A percentile compares a stretch with the other conserved stretches of the same genome.
Evolutionary conservation across 2,113 vertebrate species (phyloP).

Genomic region (Nesogale talazaci): DNA sequence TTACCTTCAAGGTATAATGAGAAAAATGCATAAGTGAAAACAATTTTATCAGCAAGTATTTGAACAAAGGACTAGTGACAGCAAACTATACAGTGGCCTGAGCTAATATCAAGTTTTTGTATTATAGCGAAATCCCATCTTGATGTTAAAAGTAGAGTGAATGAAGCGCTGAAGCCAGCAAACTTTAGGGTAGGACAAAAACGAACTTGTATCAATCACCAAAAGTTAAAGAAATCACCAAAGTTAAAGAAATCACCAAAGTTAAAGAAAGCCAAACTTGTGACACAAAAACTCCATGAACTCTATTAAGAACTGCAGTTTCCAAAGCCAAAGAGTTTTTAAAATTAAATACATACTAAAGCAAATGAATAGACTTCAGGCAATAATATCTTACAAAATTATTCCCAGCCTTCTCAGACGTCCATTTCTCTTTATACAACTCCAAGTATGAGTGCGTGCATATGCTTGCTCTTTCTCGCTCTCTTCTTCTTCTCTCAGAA

Average conservation of each 20-base stretch:
- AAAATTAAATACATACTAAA: conserved; percentile 11
- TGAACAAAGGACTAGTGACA: not conserved
- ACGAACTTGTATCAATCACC: not conserved
- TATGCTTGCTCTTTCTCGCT: too few relatives aligned
- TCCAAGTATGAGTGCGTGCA: too few relatives aligned
- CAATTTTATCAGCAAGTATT: not conserved
- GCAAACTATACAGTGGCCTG: not conserved
- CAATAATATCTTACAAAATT: conserved; percentile 52
- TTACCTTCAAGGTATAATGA: conserved; percentile 14
- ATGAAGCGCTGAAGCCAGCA: not conserved
- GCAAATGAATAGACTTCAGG: conserved; percentile 28
- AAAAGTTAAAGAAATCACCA: conserved; percentile 41
- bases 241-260: conserved; percentile 26
- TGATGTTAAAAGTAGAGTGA: not conserved
- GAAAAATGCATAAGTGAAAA: conserved; percentile 8
- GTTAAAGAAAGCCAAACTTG: not conserved
- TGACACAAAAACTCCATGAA: not conserved
- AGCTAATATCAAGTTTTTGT: not conserved
- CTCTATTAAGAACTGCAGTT: conserved; percentile 26
- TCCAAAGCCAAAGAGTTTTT: conserved; percentile 32
- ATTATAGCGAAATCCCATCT: conserved; percentile 4
- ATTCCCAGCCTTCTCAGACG: conserved; percentile 41
- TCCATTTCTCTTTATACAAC: not conserved
- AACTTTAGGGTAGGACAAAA: not conserved
- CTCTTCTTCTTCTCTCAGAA: not conserved